A percentile compares a stretch with the other conserved stretches of the same genome.
Conservation (phyloP, 2,888 invertebrate species). For the Labia minor region DNA sequence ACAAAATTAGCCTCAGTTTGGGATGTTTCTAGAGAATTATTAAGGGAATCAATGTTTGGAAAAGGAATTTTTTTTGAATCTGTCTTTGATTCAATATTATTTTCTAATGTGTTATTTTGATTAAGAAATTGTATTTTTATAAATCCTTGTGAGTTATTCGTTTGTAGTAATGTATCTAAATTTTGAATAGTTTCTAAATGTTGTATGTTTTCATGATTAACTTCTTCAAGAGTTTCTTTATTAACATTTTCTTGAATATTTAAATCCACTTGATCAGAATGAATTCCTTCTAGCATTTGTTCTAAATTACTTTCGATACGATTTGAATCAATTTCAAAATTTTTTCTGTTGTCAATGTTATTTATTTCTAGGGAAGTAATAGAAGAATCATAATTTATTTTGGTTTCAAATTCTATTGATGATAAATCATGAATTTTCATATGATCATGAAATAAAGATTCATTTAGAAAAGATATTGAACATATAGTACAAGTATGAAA, state of each 20-base stretch:
- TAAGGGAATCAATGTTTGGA: not conserved
- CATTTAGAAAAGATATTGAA: conserved; percentile 39
- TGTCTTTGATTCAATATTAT: conserved; percentile 13
- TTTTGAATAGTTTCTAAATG: not conserved
- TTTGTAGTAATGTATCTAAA: not conserved
- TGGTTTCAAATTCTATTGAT: not conserved
- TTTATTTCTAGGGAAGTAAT: not conserved
- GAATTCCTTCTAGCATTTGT: conserved; percentile 23
- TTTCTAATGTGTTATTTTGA: conserved; percentile 8
- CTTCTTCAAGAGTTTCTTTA: not conserved
- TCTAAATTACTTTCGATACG: conserved; percentile 21
- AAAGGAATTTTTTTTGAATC: not conserved
- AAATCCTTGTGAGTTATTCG: not conserved
- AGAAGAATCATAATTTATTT: not conserved
- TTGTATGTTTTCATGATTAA: not conserved
- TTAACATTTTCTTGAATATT: not conserved
- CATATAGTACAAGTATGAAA: conserved; percentile 40
- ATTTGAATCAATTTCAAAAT: conserved; percentile 20
- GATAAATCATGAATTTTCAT: conserved; percentile 37
- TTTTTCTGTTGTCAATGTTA: not conserved
- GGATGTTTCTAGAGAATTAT: not conserved
- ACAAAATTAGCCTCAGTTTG: not conserved
- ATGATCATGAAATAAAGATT: conserved; percentile 38
- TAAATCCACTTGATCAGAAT: not conserved
- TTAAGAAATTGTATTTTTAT: conserved; percentile 16